phyloP scores from a whole-genome alignment of 2,888 invertebrate genomes.

The Tuta absoluta region DNA sequence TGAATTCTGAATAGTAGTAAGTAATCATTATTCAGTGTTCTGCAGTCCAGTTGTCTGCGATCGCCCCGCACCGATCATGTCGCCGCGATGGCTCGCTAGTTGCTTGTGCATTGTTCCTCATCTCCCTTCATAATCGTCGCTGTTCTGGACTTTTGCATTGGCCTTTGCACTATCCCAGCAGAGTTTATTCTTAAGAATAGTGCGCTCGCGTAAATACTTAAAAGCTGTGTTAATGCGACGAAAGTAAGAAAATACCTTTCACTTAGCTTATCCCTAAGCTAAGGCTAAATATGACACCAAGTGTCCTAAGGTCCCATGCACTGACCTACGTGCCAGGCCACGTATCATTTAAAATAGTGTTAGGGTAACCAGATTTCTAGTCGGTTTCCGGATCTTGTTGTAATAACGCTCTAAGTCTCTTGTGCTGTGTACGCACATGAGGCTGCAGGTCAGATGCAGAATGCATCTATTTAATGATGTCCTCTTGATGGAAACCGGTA shows the following conservation, averaged over 20 bases:
- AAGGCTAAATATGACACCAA: slow-evolving; percentile 4
- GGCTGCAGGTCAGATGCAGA: background rate
- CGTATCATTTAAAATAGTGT: slow-evolving; percentile 54
- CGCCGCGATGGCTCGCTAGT: slow-evolving; percentile 31
- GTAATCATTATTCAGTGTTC: background rate
- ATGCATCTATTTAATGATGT: no score
- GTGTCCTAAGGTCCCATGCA: background rate
- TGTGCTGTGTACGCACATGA: slow-evolving; percentile 60
- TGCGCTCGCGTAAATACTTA: background rate
- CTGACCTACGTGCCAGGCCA: slow-evolving; percentile 9
- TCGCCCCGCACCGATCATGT: slow-evolving; percentile 37
- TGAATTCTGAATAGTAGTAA: background rate
- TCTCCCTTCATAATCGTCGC: background rate
- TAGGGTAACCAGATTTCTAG: slow-evolving; percentile 77
- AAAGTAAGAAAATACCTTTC: background rate
- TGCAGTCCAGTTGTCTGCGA: background rate
- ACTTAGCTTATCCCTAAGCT: background rate
- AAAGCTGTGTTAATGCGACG: background rate
- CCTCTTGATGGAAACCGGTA: no score
- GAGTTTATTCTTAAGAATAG: background rate
- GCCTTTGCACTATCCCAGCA: background rate
- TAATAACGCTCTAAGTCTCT: slow-evolving; percentile 68
- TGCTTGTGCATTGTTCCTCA: slow-evolving; percentile 3
- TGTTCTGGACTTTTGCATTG: background rate
- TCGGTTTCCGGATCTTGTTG: slow-evolving; percentile 78